Evolutionary conservation across 2,113 vertebrate species (phyloP).

Genomic region (Xiphophorus maculatus): DNA sequence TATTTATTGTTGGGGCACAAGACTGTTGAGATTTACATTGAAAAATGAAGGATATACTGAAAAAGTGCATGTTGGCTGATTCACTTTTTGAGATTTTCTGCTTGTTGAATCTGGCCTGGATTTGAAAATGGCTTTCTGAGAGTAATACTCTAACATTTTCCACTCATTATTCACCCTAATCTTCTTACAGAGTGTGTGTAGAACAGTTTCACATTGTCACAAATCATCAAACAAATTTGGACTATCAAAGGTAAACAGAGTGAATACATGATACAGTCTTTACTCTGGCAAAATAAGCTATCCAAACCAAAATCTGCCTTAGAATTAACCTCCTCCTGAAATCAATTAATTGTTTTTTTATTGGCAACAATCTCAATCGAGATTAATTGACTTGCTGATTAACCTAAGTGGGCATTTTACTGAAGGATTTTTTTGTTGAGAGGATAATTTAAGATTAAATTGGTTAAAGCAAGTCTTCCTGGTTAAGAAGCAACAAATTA

Average conservation of each 20-base stretch:
- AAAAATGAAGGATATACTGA: slow-evolving; percentile 2
- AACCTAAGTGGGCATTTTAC: neutral
- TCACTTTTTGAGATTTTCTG: slow-evolving; percentile 17
- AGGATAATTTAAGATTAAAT: neutral
- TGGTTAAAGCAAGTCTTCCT: neutral
- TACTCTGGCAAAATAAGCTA: no score
- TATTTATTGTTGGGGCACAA: neutral
- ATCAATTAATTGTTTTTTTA: no score
- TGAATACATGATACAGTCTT: neutral
- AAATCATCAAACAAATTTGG: neutral
- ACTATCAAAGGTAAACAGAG: neutral
- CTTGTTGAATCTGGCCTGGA: neutral
- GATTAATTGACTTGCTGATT: neutral
- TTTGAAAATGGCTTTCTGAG: slow-evolving; percentile 6
- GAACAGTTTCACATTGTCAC: neutral
- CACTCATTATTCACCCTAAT: slow-evolving; percentile 21
- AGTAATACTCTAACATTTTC: slow-evolving; percentile 45
- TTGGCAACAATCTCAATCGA: no score
- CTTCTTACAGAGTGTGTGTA: slow-evolving; percentile 5
- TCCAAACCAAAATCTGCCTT: no score
- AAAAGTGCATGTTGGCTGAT: slow-evolving; percentile 46
- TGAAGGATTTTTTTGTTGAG: no score
- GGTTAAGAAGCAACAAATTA: neutral
- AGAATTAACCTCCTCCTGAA: no score
- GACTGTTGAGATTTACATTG: neutral